Evolutionary conservation across 53 echinoderm and acorn worm genomes (phyloP), one percentile per base, ranked within the genome.

Genomic region (Apostichopus leukothele): DNA sequence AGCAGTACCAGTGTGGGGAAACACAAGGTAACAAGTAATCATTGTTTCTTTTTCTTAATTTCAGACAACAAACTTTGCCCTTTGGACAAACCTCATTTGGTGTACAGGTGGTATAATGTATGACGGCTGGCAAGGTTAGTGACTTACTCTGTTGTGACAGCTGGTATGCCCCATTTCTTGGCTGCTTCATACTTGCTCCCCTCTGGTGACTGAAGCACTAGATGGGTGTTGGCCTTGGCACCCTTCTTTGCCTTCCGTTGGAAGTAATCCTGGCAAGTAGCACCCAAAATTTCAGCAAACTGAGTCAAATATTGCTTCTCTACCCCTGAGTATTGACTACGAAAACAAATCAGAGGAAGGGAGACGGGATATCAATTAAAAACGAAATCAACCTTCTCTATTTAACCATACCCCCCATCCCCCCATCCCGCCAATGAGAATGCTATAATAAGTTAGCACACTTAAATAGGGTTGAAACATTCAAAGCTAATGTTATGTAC

Each of bases 161-260:
- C 91, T 55, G 99, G 94, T 63, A 99, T 90, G 67, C 91, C 92
- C 99, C 99, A 99, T 53, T 99, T 99, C 92, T 94, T 95, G 57
- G 99, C 91, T n/a, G 96, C 99, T 75, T 90, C 86, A 88, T 96
- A 99, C 77, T 97, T 97, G 73, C 93, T 90, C 7, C 96, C 99
- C 53, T 90, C 91, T 10, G 95, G 92, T 11, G 91, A 93, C 61
- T 88, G 87, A 25, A 99, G 89, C 10, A 99, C 85, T 59, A 99
- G 94, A 76, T 99, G 99, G 23, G 96, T 99, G 90, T 99, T 99
- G 63, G 92, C 93, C 84, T 90, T 91, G 27, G 92, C 75, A 5
- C 88, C 89, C 67, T 92, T 90, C 16, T 91, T 92, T 1, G 90
- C 75, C 83, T 99, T 99, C 13, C 96, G 80, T n/a, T 92, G 92